phyloP scores from a whole-genome alignment of 2,797 vertebrate genomes.

The Diplodus sargus region DNA sequence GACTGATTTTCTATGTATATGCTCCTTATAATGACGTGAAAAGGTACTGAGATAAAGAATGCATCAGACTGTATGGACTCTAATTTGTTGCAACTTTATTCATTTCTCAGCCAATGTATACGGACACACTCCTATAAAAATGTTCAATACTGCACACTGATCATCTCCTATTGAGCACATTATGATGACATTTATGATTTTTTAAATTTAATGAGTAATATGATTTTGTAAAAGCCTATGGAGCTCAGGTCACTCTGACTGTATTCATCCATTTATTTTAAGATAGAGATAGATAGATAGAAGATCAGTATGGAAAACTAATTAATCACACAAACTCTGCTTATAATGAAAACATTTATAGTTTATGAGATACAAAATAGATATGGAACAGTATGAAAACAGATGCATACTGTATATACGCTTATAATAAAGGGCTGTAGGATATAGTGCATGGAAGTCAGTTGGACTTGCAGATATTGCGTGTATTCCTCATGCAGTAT shows the following conservation, averaged over 20 bases:
- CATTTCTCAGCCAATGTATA: background rate
- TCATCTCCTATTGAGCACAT: background rate
- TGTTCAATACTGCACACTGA: background rate
- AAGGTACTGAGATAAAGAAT: constrained; percentile 23
- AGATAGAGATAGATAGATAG: too few relatives aligned
- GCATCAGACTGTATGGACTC: constrained; percentile 9
- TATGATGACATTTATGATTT: background rate
- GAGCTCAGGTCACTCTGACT: background rate
- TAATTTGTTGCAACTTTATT: constrained; percentile 6
- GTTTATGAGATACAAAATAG: background rate
- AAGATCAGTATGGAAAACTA: background rate
- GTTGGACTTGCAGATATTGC: background rate
- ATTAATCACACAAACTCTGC: background rate
- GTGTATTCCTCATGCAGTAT: background rate
- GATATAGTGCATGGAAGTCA: background rate
- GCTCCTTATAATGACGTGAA: constrained; percentile 18
- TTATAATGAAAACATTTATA: constrained; percentile 10
- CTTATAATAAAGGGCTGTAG: background rate
- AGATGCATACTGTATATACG: background rate
- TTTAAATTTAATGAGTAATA: constrained; percentile 4
- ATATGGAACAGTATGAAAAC: background rate
- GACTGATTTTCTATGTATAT: constrained; percentile 15
- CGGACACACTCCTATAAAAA: constrained; percentile 2
- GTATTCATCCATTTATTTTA: background rate
- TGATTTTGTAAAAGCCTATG: background rate